Percentiles rank a stretch among this genome's conserved stretches.
Conservation (phyloP, 2,888 invertebrate species). For the Auanema freiburgensis region DNA sequence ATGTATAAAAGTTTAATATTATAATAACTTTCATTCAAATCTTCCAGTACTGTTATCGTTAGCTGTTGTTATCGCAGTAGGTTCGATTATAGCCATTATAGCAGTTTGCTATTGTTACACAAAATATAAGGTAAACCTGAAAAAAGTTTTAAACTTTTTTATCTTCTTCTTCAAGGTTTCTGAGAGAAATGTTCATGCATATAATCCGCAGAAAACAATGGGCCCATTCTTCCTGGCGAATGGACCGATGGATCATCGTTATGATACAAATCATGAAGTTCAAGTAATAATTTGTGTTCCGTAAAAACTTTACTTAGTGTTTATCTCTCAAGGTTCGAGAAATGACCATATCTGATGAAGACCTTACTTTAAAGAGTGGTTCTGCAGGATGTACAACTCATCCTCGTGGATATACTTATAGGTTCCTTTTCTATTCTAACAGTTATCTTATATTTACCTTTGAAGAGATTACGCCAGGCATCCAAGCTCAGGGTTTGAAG, state of each 20-base stretch:
- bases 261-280: constrained; percentile 55
- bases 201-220: constrained; percentile 40
- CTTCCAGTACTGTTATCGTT: constrained; percentile 46
- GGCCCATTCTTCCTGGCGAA: constrained; percentile 45
- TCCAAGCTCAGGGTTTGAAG: constrained; percentile 49
- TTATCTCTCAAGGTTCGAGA: constrained; percentile 55
- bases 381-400: constrained; percentile 41
- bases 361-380: constrained; percentile 53
- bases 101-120: constrained; percentile 52
- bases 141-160: background rate
- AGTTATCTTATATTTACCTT: background rate
- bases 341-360: constrained; percentile 63
- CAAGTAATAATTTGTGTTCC: constrained; percentile 31
- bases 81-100: constrained; percentile 54
- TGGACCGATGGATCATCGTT: constrained; percentile 38
- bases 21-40: constrained; percentile 1
- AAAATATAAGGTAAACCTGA: constrained; percentile 33
- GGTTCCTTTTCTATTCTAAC: background rate
- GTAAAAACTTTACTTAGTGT: background rate
- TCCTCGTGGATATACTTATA: constrained; percentile 21
- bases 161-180: constrained; percentile 21
- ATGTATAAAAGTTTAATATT: constrained; percentile 18
- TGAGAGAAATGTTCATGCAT: constrained; percentile 32
- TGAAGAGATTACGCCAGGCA: constrained; percentile 38
- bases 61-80: constrained; percentile 50